Evolutionary conservation across 2,888 invertebrate species (phyloP).

Genomic region (Rhagium mordax): DNA sequence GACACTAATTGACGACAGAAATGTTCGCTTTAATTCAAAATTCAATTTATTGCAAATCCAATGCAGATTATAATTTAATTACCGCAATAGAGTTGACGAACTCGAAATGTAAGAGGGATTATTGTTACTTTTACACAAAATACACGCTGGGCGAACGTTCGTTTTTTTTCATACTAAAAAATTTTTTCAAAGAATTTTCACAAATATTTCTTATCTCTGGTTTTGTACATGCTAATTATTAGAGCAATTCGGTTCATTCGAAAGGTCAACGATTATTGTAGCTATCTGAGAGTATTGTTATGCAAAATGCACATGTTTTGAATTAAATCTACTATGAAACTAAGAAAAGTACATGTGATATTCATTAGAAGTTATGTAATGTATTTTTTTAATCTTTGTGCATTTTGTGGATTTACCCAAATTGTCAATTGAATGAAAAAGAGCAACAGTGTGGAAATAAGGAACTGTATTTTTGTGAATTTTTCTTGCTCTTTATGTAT

Average conservation of each 20-base stretch:
- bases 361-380: background rate
- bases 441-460: constrained; percentile 18
- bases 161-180: no score
- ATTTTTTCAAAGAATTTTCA: no score
- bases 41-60: no score
- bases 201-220: no score
- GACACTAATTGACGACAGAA: no score
- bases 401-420: constrained; percentile 16
- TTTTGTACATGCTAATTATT: no score
- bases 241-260: background rate
- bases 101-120: no score
- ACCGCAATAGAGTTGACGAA: no score
- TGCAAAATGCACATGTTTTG: constrained; percentile 16
- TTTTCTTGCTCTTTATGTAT: constrained; percentile 43
- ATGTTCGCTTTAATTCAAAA: no score
- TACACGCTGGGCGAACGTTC: no score
- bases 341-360: constrained; percentile 11
- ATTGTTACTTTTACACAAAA: no score
- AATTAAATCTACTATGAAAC: background rate
- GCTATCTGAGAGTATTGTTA: background rate
- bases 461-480: constrained; percentile 26
- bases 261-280: constrained; percentile 4
- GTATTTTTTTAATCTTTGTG: constrained; percentile 17
- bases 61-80: no score
- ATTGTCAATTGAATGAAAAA: constrained; percentile 21